Evolutionary conservation across 1,140 invertebrate species (phyloP).

Genomic region (Listronotus oregonensis): DNA sequence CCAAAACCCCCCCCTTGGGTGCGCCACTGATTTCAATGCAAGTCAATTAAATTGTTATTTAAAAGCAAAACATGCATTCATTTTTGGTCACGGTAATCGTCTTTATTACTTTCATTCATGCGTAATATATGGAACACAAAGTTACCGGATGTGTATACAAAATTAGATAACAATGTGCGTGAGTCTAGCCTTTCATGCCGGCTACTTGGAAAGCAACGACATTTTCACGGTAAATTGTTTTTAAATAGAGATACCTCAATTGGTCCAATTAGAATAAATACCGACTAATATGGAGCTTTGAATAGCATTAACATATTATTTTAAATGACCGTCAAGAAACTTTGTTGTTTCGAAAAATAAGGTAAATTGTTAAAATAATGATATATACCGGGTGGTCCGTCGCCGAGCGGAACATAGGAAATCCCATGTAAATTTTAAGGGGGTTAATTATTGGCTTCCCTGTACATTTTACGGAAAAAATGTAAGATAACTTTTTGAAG

Average conservation of each 20-base stretch:
- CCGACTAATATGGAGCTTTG: background rate
- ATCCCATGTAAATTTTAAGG: too few species aligned
- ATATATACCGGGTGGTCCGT: too few species aligned
- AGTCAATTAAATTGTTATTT: background rate
- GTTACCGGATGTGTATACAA: background rate
- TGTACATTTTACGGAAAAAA: too few species aligned
- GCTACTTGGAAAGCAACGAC: background rate
- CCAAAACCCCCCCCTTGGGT: too few species aligned
- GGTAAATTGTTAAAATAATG: too few species aligned
- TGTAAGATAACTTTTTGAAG: too few species aligned
- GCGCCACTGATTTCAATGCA: too few species aligned
- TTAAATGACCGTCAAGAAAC: background rate
- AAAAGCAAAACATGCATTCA: background rate
- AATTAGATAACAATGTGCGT: background rate
- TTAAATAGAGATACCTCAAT: background rate
- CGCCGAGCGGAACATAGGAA: too few species aligned
- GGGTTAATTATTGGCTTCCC: too few species aligned
- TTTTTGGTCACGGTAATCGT: background rate
- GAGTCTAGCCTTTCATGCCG: background rate
- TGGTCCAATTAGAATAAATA: background rate
- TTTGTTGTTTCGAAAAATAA: too few species aligned
- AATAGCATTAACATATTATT: background rate
- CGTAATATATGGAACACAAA: background rate
- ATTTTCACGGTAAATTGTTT: constrained; percentile 2
- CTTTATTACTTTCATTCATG: constrained; percentile 1